These are phyloP conservation scores for Lacanobia wlatinum DNA, from an alignment of 2,888 invertebrate genomes.

Conservation along the genomic window DNA sequence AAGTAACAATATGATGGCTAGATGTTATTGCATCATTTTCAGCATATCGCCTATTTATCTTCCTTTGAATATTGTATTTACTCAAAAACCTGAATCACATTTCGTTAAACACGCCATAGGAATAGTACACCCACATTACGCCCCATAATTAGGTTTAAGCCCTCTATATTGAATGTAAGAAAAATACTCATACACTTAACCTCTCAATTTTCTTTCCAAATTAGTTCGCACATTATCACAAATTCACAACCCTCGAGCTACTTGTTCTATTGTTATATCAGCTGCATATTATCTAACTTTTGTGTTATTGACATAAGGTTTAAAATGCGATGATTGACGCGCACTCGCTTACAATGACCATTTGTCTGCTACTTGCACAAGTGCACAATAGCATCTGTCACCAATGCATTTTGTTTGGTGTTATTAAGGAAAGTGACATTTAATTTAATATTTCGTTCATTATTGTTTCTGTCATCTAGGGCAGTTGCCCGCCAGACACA, in stretches of 20 bases:
- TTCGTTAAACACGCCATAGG: too few species aligned
- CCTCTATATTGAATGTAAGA: neutral
- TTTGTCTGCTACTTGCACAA: conserved; percentile 56
- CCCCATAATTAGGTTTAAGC: neutral
- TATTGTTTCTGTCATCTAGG: conserved; percentile 13
- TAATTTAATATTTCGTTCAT: conserved; percentile 9
- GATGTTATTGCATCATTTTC: neutral
- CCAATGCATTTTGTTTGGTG: conserved; percentile 36
- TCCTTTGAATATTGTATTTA: neutral
- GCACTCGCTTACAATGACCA: neutral
- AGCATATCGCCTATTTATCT: neutral
- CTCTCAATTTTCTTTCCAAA: conserved; percentile 1
- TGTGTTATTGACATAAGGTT: neutral
- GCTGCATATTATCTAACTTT: neutral
- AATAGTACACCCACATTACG: too few species aligned
- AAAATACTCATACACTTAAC: conserved; percentile 11
- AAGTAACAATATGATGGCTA: neutral
- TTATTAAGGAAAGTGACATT: conserved; percentile 19
- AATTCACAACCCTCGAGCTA: conserved; percentile 38
- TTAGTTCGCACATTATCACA: conserved; percentile 38
- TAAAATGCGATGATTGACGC: neutral
- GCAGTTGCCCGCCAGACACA: too few species aligned
- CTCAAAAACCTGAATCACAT: too few species aligned
- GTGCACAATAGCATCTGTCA: conserved; percentile 48
- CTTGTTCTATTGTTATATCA: conserved; percentile 51